These are phyloP conservation scores for Cosmia pyralina DNA, from an alignment of 2,888 invertebrate species.

Conservation along the genomic window DNA sequence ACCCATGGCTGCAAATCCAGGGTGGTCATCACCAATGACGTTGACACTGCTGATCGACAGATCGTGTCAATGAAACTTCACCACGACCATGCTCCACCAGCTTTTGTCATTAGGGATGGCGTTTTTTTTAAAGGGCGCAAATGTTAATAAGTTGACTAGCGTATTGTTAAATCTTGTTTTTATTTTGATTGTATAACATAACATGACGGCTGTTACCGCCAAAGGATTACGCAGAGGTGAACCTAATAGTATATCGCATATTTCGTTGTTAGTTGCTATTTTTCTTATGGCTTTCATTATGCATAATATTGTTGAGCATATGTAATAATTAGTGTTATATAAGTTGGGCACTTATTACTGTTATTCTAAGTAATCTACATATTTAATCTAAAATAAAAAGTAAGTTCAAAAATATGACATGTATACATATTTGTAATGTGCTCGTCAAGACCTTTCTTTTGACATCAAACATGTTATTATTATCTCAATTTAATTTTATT, in stretches of 20 bases:
- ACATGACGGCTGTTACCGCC: not conserved
- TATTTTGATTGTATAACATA: not conserved
- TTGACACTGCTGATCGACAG: not conserved
- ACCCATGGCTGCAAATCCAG: conserved; percentile 46
- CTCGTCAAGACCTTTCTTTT: too few relatives aligned
- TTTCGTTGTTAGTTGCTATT: too few relatives aligned
- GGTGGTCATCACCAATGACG: conserved; percentile 24
- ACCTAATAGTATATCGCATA: too few relatives aligned
- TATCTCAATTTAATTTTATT: too few relatives aligned
- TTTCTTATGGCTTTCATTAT: not conserved
- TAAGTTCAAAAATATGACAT: too few relatives aligned
- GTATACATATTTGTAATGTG: too few relatives aligned
- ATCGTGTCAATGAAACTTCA: conserved; percentile 9
- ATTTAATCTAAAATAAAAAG: not conserved
- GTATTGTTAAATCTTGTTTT: not conserved
- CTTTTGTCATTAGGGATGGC: conserved; percentile 43
- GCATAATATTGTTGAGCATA: not conserved
- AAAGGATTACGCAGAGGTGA: not conserved
- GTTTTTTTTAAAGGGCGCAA: conserved; percentile 13
- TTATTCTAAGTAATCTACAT: not conserved
- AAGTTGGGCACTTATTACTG: not conserved
- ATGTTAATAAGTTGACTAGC: not conserved
- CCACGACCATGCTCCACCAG: conserved; percentile 51
- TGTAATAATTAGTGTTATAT: not conserved
- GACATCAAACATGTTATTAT: too few relatives aligned